These are phyloP conservation scores for Mastomys coucha DNA, from an alignment of 2,113 vertebrate species.

Conservation along the genomic window DNA sequence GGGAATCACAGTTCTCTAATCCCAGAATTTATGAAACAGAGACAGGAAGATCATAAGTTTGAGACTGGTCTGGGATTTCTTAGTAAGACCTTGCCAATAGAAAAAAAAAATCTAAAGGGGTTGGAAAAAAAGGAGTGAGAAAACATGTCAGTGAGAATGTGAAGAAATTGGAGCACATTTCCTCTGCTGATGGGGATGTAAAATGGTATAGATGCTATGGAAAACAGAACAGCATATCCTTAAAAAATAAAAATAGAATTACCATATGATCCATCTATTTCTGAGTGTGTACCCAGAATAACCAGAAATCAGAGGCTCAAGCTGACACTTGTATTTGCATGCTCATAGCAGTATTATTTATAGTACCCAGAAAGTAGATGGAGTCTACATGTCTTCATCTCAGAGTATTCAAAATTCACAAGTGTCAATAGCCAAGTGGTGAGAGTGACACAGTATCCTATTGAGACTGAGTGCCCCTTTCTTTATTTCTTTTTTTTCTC, in stretches of 20 bases:
- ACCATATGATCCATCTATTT: conserved; percentile 18
- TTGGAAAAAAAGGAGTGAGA: neutral
- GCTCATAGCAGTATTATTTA: neutral
- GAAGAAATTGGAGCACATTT: neutral
- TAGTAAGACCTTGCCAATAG: neutral
- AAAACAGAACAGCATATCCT: conserved; percentile 7
- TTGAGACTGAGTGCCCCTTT: neutral
- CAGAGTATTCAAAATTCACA: neutral
- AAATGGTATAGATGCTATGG: neutral
- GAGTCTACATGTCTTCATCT: neutral
- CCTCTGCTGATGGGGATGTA: neutral
- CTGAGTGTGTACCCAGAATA: neutral
- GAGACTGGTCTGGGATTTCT: neutral
- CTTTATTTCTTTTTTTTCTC: neutral
- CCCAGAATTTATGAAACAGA: neutral
- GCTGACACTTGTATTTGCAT: neutral
- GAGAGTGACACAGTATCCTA: neutral
- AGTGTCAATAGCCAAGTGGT: neutral
- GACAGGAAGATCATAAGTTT: neutral
- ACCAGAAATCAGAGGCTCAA: conserved; percentile 19
- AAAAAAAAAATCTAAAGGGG: neutral
- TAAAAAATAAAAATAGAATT: conserved; percentile 41
- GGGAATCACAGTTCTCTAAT: neutral
- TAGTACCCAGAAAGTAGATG: neutral
- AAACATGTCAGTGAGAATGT: neutral